These are phyloP conservation scores for Zosterops japonicus DNA, from an alignment of 2,113 vertebrate genomes.

Conservation along the genomic window DNA sequence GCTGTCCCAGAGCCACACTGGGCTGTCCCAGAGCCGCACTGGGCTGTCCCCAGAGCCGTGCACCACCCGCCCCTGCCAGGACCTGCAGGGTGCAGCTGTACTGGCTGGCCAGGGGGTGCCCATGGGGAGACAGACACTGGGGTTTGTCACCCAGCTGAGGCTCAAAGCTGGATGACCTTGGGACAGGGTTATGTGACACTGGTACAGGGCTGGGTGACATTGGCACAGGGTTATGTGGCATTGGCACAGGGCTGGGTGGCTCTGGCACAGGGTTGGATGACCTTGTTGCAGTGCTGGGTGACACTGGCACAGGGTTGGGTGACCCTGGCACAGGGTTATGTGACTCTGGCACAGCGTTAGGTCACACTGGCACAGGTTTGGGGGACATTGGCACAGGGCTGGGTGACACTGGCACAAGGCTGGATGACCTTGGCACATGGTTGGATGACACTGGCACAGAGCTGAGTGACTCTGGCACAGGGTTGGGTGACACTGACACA, in stretches of 20 bases:
- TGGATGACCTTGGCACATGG: neutral
- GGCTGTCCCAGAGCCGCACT: neutral
- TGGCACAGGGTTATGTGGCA: too few species aligned
- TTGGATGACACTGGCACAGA: neutral
- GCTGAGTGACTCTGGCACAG: neutral
- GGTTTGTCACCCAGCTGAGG: neutral
- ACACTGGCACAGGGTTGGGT: neutral
- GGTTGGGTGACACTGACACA: neutral
- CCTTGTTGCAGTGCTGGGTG: neutral
- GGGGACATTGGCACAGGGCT: too few species aligned
- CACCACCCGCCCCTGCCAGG: accelerated
- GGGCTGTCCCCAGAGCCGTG: accelerated
- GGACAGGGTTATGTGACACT: too few species aligned
- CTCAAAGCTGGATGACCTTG: neutral
- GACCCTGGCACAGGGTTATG: too few species aligned
- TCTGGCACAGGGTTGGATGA: neutral
- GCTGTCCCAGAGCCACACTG: neutral
- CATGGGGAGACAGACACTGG: neutral
- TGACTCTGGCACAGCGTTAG: too few species aligned
- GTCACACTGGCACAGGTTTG: too few species aligned
- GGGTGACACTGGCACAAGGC: neutral
- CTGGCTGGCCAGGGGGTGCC: neutral
- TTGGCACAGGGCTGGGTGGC: neutral
- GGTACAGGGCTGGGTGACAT: too few species aligned
- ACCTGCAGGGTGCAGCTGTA: accelerated